phyloP scores from a whole-genome alignment of 2,797 vertebrate genomes.

The Typhlichthys subterraneus region DNA sequence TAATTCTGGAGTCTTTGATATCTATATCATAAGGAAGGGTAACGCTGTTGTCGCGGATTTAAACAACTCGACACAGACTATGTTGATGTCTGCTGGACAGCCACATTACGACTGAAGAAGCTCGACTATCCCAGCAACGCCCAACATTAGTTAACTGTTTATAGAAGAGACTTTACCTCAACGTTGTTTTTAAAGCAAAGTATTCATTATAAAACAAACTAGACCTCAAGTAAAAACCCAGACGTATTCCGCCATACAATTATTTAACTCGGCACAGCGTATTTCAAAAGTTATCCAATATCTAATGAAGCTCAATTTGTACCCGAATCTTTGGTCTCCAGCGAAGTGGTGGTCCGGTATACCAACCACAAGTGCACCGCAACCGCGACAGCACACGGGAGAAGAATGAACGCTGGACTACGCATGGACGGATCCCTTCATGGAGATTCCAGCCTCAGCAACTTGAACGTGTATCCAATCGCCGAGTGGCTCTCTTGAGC shows the following conservation, averaged over 20 bases:
- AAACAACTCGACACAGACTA: neutral
- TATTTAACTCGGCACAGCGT: slow-evolving; percentile 22
- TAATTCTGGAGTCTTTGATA: too few relatives aligned
- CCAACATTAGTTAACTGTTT: slow-evolving; percentile 42
- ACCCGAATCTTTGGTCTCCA: slow-evolving; percentile 72
- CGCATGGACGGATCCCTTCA: slow-evolving; percentile 87
- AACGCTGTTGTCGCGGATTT: slow-evolving; percentile 2
- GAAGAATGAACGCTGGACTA: slow-evolving; percentile 85
- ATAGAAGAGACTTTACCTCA: neutral
- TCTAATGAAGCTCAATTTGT: slow-evolving; percentile 30
- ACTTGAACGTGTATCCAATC: slow-evolving; percentile 14
- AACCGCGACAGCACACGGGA: slow-evolving; percentile 88
- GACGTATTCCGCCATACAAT: too few relatives aligned
- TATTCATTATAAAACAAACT: too few relatives aligned
- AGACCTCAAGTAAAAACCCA: too few relatives aligned
- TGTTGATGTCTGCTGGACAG: neutral
- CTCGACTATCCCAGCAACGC: slow-evolving; percentile 56
- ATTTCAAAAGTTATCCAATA: slow-evolving; percentile 54
- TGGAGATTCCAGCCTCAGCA: slow-evolving; percentile 55
- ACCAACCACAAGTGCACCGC: slow-evolving; percentile 89
- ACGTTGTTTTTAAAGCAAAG: too few relatives aligned
- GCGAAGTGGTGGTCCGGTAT: slow-evolving; percentile 69
- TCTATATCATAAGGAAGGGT: too few relatives aligned
- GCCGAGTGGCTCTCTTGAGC: slow-evolving; percentile 47
- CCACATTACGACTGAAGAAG: neutral